Evolutionary conservation across 2,797 vertebrate genomes (phyloP).

Genomic region (Pristis pectinata): DNA sequence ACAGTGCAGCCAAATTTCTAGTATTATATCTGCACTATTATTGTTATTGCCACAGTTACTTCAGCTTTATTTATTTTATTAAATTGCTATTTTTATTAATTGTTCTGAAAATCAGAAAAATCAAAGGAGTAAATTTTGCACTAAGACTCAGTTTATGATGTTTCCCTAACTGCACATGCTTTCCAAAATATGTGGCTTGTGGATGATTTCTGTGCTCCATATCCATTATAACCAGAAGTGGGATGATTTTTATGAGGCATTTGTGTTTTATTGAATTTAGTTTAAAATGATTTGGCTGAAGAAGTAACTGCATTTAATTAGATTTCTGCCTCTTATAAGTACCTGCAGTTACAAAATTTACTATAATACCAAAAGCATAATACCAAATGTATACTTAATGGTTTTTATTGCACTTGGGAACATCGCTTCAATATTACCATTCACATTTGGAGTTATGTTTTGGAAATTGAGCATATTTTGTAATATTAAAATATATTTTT

Average conservation of each 20-base stretch:
- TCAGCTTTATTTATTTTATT: neutral
- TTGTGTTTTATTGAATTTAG: neutral
- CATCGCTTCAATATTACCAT: neutral
- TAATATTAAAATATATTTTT: neutral
- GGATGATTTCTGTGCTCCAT: no score
- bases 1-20: neutral
- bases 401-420: conserved; percentile 16
- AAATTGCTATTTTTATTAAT: neutral
- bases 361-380: neutral
- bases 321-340: neutral
- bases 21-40: neutral
- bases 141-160: conserved; percentile 3
- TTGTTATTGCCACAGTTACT: neutral
- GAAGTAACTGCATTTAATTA: conserved; percentile 15
- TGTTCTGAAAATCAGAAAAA: conserved; percentile 16
- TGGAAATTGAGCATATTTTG: neutral
- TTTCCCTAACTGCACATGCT: no score
- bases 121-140: conserved; percentile 27
- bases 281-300: neutral
- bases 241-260: neutral
- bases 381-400: conserved; percentile 13
- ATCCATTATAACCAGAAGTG: neutral
- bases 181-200: neutral
- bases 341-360: neutral
- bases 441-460: conserved; percentile 14